Evolutionary conservation across 2,797 vertebrate genomes (phyloP), one percentile per base, ranked within the genome.

Genomic region (Novumbra hubbsi): DNA sequence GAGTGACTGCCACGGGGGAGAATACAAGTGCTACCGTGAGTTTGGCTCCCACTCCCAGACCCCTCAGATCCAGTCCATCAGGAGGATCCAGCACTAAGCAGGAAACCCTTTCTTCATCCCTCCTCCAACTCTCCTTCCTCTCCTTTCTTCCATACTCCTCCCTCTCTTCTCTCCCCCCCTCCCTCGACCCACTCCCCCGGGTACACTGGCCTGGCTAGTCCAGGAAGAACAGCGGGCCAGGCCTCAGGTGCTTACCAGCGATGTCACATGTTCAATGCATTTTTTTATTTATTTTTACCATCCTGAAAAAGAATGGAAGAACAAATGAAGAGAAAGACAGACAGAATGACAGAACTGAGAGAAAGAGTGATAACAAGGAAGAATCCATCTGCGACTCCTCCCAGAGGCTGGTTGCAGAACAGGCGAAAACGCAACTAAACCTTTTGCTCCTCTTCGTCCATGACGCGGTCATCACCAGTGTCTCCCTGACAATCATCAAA

Each of bases 41-140:
- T 96, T 94, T 86, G 97, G 97, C 67, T 95, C 94, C 80, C 96
- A 97, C 0, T 90, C 94, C 3, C 97, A 96, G 91, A 96, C 96
- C 60, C 94, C 94, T 83, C 97, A 96, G 92, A 95, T 98, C 83
- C 97, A 98, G 92, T 97, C 97, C 78, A 93, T 97, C 90, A 95
- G 96, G 85, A 94, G 96, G 85, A 95, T 98, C 89, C 96, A 97
- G 92, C 95, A 96, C 86, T 98, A 90, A 96, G 84, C 83, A 15
- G 75, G 68, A 68, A 74, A 52, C 14, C 0, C 48, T 69, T 73
- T 74, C 81, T 67, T 75, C 76, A 74, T 70, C 69, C 79, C 65
- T 77, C 80, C 72, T 87, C 62, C 74, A 78, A 75, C 50, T 15
- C 76, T 67, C 75, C 66, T 50, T 50, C 28, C 55, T 30, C 73